Conservation (phyloP, 2,797 vertebrate species). For the Myotis vivesi region DNA sequence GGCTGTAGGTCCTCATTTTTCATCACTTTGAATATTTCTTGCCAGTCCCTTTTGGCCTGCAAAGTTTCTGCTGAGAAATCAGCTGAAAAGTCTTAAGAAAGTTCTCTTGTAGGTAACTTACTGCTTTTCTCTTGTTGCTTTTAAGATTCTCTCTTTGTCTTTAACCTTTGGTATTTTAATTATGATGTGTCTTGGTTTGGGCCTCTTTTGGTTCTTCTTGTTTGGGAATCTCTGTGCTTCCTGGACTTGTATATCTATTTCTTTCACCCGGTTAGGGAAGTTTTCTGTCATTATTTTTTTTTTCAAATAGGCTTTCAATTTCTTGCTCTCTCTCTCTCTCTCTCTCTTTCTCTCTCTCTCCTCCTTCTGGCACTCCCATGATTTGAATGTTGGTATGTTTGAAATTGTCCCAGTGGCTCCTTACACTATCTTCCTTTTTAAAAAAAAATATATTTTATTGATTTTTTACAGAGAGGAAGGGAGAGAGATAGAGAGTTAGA, state of each 20-base stretch:
- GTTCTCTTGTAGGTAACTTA: neutral
- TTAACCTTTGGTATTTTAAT: neutral
- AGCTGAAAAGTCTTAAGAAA: neutral
- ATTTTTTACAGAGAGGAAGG: too few relatives aligned
- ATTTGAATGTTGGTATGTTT: neutral
- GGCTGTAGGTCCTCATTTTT: neutral
- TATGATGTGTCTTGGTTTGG: too few relatives aligned
- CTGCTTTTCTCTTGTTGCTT: neutral
- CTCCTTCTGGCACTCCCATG: neutral
- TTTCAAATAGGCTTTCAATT: neutral
- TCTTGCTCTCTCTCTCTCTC: neutral
- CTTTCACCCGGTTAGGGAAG: neutral
- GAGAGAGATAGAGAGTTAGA: too few relatives aligned
- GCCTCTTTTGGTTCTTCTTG: neutral
- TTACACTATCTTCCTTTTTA: neutral
- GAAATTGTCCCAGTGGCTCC: neutral
- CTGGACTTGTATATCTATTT: neutral
- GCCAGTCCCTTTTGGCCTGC: neutral
- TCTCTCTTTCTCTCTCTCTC: too few relatives aligned
- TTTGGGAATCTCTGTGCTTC: neutral
- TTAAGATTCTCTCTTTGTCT: neutral
- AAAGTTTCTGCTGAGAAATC: neutral
- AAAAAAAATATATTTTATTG: too few relatives aligned
- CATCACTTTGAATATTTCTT: neutral
- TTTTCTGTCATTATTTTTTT: neutral